A percentile compares a stretch with the other conserved stretches of the same genome.
Conservation (phyloP, 1,140 invertebrate genomes). For the Eueides isabella region DNA sequence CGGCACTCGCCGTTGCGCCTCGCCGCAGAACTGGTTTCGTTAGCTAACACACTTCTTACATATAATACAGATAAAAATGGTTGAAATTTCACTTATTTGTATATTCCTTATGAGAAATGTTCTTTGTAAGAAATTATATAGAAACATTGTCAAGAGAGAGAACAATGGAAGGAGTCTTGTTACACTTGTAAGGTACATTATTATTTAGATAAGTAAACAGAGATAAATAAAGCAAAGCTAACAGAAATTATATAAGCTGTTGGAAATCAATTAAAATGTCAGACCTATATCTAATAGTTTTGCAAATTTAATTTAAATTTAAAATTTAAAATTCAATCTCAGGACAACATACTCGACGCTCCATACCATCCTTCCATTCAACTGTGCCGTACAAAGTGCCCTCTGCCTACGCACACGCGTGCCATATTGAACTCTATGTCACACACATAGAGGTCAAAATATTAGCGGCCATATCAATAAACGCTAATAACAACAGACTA, state of each 20-base stretch:
- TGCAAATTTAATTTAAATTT: conserved; percentile 26
- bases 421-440: conserved; percentile 50
- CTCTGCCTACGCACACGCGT: background rate
- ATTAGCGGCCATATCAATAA: background rate
- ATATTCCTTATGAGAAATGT: background rate
- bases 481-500: background rate
- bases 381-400: conserved; percentile 31
- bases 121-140: background rate
- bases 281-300: conserved; percentile 8
- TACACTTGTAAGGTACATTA: background rate
- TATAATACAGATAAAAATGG: conserved; percentile 19
- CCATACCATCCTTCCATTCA: conserved; percentile 60
- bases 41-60: conserved; percentile 34
- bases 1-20: conserved; percentile 32
- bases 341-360: conserved; percentile 41
- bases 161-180: background rate
- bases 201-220: background rate
- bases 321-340: conserved; percentile 28
- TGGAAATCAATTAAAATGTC: background rate
- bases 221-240: background rate
- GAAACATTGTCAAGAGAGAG: background rate
- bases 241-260: background rate
- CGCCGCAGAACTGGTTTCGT: conserved; percentile 43
- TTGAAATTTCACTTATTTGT: conserved; percentile 2
- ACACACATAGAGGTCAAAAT: conserved; percentile 40